phyloP scores from a whole-genome alignment of 2,797 vertebrate species.

The Myiotriccus ornatus region DNA sequence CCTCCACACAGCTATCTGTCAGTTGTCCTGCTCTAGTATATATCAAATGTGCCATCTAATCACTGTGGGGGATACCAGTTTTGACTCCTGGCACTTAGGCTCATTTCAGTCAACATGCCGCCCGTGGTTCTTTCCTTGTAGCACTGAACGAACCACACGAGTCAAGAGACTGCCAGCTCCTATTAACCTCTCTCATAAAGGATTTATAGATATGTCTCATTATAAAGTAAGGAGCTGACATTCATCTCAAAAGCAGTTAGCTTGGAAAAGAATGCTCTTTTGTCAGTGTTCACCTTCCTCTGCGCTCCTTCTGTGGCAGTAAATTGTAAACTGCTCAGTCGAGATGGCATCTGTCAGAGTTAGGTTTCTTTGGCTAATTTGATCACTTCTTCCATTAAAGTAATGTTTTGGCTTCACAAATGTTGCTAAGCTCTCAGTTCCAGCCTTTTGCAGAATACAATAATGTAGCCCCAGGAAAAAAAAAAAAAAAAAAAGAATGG shows the following conservation, averaged over 20 bases:
- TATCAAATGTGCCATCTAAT: slow-evolving; percentile 33
- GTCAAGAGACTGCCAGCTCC: slow-evolving; percentile 58
- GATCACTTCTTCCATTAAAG: slow-evolving; percentile 59
- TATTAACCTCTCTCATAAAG: slow-evolving; percentile 52
- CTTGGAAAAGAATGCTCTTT: slow-evolving; percentile 55
- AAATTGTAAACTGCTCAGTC: slow-evolving; percentile 49
- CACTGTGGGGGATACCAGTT: background rate
- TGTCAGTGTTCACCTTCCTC: slow-evolving; percentile 54
- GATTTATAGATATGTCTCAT: slow-evolving; percentile 66
- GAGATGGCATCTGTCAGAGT: slow-evolving; percentile 48
- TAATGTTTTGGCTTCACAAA: slow-evolving; percentile 18
- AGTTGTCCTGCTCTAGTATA: background rate
- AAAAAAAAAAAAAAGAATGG: background rate
- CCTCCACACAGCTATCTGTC: slow-evolving; percentile 14
- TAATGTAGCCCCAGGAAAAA: background rate
- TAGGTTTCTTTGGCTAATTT: slow-evolving; percentile 53
- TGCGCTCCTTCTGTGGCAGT: background rate
- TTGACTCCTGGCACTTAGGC: slow-evolving; percentile 37
- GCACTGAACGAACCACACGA: background rate
- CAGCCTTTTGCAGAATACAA: background rate
- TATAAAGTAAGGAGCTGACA: slow-evolving; percentile 65
- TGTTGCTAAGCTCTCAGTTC: background rate
- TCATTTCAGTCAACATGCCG: background rate
- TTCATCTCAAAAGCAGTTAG: slow-evolving; percentile 62
- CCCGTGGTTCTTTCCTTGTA: slow-evolving; percentile 12